Conservation (phyloP, 2,797 vertebrate genomes). For the Eutrigla gurnardus region DNA sequence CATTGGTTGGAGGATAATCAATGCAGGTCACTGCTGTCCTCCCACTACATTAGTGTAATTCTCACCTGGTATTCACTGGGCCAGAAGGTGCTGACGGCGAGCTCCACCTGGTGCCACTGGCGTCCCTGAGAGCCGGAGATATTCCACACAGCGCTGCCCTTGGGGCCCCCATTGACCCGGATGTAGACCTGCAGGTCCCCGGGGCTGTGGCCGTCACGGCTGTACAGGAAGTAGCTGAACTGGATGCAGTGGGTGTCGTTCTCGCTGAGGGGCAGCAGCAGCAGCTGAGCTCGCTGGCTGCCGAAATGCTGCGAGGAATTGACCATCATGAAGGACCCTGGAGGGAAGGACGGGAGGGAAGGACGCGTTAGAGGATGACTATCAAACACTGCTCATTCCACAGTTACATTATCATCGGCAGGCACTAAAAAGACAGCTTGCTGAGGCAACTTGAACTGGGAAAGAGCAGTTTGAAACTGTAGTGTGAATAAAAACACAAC, state of each 20-base stretch:
- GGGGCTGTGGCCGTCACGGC: slow-evolving; percentile 92
- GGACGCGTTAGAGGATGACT: background rate
- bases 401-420: background rate
- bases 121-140: slow-evolving; percentile 90
- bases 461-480: slow-evolving; percentile 18
- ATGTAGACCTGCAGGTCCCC: slow-evolving; percentile 90
- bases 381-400: background rate
- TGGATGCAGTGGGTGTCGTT: slow-evolving; percentile 98
- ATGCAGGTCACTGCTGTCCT: background rate
- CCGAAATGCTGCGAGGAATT: slow-evolving; percentile 92
- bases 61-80: slow-evolving; percentile 96
- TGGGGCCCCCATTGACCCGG: slow-evolving; percentile 88
- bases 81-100: slow-evolving; percentile 97
- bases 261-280: slow-evolving; percentile 92
- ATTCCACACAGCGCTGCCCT: slow-evolving; percentile 93
- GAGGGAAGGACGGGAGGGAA: background rate
- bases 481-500: background rate
- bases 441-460: background rate
- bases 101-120: slow-evolving; percentile 95
- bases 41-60: too few relatives aligned
- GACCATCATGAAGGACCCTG: slow-evolving; percentile 96
- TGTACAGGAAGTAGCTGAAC: slow-evolving; percentile 98
- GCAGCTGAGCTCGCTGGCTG: slow-evolving; percentile 90
- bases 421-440: background rate
- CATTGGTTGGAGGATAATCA: background rate